Evolutionary conservation across 2,888 invertebrate species (phyloP), one percentile per base, ranked within the genome.

Genomic region (Patella ulyssiponensis): DNA sequence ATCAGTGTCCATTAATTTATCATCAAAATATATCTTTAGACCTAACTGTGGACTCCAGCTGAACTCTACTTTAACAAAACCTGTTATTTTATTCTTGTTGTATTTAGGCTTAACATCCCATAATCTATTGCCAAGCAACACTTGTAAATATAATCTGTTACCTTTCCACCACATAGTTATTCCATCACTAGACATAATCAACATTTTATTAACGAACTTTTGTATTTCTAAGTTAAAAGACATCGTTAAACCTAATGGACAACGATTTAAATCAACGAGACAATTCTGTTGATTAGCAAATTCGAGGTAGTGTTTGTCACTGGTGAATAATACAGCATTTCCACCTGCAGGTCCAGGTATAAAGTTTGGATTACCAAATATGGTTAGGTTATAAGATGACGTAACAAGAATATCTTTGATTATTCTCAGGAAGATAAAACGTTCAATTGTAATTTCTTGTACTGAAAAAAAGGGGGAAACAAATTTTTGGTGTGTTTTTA

Each of bases 381-480:
- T 75, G 5, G 86, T 84, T 14, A 87, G 83, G 79, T 85, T 86
- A 76, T 82, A 85, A 1, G 82, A 51, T 15, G 84, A 84, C 11
- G 87, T 86, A 15, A 86, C 76, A 3, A 88, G 80, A 9, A 85
- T 44, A 54, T 84, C 82, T 51, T 78, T 82, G 17, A 83, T 74
- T 20, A 88, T 86, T 11, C 69, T 23, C 9, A 82, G 71, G 77
- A 87, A 86, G 12, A 82, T 80, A 73, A 83, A 82, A 33, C 80
- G 83, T 78, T 56, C 76, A 44, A 82, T 82, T 9, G 54, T 73
- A 23, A 81, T 76, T 20, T 54, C 51, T 12, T 52, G 64, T 54
- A 74, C 81, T 81, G 77, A 73, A 71, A 72, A 64, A 23, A 23
- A 54, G 9, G 12, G 3, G 33, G 54, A 9, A n/a, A 56, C 1